A percentile compares a stretch with the other conserved stretches of the same genome.
phyloP scores from a whole-genome alignment of 2,888 invertebrate species.

The Pseudanteris insignis region DNA sequence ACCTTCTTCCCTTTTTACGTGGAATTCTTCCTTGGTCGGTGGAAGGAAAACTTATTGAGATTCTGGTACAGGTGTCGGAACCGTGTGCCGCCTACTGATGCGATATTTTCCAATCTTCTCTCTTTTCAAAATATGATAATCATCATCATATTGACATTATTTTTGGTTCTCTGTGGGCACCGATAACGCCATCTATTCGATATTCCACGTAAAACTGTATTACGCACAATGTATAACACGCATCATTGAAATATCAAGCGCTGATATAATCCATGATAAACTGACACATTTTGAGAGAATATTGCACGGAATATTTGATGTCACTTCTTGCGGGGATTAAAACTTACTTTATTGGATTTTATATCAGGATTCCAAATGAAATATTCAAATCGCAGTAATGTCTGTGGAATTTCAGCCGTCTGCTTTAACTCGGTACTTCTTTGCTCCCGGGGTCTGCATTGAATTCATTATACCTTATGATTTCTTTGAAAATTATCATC shows the following conservation, averaged over 20 bases:
- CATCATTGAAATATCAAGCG: constrained; percentile 40
- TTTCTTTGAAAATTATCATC: constrained; percentile 26
- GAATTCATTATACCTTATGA: constrained; percentile 28
- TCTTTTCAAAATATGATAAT: constrained; percentile 54
- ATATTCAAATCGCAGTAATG: constrained; percentile 35
- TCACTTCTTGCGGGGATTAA: constrained; percentile 33
- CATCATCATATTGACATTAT: constrained; percentile 57
- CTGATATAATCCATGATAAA: constrained; percentile 37
- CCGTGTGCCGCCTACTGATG: constrained; percentile 60
- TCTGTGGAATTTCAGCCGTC: constrained; percentile 22
- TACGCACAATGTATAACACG: constrained; percentile 35
- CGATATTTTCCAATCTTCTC: constrained; percentile 40
- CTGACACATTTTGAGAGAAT: constrained; percentile 32
- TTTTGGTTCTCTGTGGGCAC: constrained; percentile 24
- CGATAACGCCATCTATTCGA: constrained; percentile 28
- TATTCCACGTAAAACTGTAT: constrained; percentile 36
- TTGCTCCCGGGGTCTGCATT: constrained; percentile 3
- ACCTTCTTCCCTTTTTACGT: constrained; percentile 23
- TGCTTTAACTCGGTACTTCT: not conserved
- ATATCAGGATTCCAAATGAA: constrained; percentile 33
- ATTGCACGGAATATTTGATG: constrained; percentile 28
- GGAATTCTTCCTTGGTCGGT: constrained; percentile 28
- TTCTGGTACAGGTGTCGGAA: constrained; percentile 57
- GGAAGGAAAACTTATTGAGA: constrained; percentile 60
- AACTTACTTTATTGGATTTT: constrained; percentile 40